A percentile compares a stretch with the other conserved stretches of the same genome.
phyloP scores from a whole-genome alignment of 2,113 vertebrate genomes.

The zebrafish (Danio rerio) region GRCz12tu NC_133178.1:13105501-13106000 shows the following conservation, averaged over 20 bases:
- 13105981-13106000: no score
- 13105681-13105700: background rate
- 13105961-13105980: no score
- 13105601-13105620: background rate
- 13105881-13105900: no score
- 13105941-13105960: no score
- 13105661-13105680: background rate
- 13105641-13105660: background rate
- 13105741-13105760: background rate
- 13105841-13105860: no score
- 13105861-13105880: no score
- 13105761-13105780: background rate
- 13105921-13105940: no score
- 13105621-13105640: background rate
- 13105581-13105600: background rate
- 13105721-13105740: background rate
- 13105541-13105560: background rate
- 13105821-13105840: no score
- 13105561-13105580: constrained; percentile 6
- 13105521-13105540: background rate
- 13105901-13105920: no score
- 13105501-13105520: constrained; percentile 17
- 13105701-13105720: background rate
- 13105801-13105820: no score
- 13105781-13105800: no score